Percentiles rank a stretch among this genome's conserved stretches.
phyloP scores from a whole-genome alignment of 2,113 vertebrate genomes.

The Cynoglossus semilaevis region DNA sequence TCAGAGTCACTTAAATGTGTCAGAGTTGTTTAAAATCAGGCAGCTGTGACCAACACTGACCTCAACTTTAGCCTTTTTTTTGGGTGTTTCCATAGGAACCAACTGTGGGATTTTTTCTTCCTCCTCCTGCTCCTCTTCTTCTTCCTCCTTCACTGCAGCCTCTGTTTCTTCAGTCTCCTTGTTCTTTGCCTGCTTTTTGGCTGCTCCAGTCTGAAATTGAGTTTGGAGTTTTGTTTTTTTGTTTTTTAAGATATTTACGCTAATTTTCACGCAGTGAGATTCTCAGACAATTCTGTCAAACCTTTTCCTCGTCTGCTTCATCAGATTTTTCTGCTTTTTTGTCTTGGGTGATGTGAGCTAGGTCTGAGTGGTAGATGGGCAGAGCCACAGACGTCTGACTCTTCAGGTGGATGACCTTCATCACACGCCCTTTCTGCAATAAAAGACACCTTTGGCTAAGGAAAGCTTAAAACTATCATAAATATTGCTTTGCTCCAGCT shows the following conservation, averaged over 20 bases:
- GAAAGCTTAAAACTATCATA: background rate
- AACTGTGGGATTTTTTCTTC: constrained; percentile 74
- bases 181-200: constrained; percentile 12
- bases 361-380: constrained; percentile 80
- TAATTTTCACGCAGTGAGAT: background rate
- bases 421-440: constrained; percentile 76
- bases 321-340: constrained; percentile 23
- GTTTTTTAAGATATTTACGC: too few relatives aligned
- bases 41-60: constrained; percentile 44
- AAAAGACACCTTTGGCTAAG: background rate
- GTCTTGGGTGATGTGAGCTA: constrained; percentile 61
- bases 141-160: background rate
- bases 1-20: background rate
- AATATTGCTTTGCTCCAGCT: too few relatives aligned
- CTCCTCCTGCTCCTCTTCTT: background rate
- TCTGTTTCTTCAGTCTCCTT: background rate
- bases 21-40: background rate
- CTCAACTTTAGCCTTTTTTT: constrained; percentile 69
- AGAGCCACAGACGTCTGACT: constrained; percentile 80
- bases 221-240: too few relatives aligned
- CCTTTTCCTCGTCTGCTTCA: constrained; percentile 15
- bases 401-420: constrained; percentile 89
- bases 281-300: background rate
- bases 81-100: constrained; percentile 65
- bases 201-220: constrained; percentile 20